phyloP scores from a whole-genome alignment of 2,888 invertebrate species.

The Podabrus alpinus region DNA sequence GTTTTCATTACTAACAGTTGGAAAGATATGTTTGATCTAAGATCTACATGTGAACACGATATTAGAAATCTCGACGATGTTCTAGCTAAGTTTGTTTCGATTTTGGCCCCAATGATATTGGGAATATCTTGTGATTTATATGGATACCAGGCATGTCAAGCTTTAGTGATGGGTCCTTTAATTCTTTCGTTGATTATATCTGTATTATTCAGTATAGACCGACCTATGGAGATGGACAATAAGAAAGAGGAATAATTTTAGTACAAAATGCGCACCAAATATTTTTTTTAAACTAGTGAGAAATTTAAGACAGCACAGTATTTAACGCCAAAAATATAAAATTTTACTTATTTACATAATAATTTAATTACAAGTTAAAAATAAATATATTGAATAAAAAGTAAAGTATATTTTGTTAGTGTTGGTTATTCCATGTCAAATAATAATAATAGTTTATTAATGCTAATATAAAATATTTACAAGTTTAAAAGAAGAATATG shows the following conservation, averaged over 20 bases:
- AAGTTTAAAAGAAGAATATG: too few species aligned
- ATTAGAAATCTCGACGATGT: conserved; percentile 11
- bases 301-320: neutral
- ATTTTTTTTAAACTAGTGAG: neutral
- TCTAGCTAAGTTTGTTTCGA: conserved; percentile 8
- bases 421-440: too few species aligned
- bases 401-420: neutral
- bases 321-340: neutral
- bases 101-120: conserved; percentile 15
- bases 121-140: conserved; percentile 25
- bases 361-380: neutral
- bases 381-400: neutral
- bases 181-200: neutral
- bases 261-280: neutral
- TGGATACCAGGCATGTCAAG: conserved; percentile 14
- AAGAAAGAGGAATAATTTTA: neutral
- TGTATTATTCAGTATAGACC: neutral
- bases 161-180: conserved; percentile 14
- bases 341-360: neutral
- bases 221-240: neutral
- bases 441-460: too few species aligned
- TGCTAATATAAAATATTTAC: too few species aligned
- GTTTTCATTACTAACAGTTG: conserved; percentile 6
- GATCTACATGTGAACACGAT: conserved; percentile 2
- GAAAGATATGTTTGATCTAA: conserved; percentile 7